Evolutionary conservation across 2,113 vertebrate genomes (phyloP).

Genomic region (Sylvilagus bachmani): DNA sequence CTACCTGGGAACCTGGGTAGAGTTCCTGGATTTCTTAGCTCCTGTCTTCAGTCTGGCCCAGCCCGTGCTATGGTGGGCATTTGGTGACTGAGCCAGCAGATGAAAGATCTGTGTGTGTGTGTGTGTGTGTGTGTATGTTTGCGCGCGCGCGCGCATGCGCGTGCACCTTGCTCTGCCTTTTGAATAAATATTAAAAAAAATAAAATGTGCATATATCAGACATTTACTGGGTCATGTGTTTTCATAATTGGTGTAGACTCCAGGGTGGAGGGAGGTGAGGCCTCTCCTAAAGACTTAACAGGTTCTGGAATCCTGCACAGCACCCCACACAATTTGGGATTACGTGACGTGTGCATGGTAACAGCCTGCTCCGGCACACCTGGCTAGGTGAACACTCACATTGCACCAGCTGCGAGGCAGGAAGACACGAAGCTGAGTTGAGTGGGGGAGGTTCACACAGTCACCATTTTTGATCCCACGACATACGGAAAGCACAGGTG

Average conservation of each 20-base stretch:
- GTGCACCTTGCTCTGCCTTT: too few relatives aligned
- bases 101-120: too few relatives aligned
- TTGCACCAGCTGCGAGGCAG: not conserved
- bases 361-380: not conserved
- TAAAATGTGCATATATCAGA: not conserved
- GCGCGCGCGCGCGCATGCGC: too few relatives aligned
- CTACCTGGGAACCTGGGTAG: too few relatives aligned
- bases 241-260: not conserved
- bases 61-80: too few relatives aligned
- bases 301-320: not conserved
- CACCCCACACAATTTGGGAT: not conserved
- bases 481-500: not conserved
- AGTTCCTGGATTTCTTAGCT: too few relatives aligned
- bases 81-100: too few relatives aligned
- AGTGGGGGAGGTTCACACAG: not conserved
- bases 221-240: not conserved
- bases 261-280: not conserved
- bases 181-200: not conserved
- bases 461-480: not conserved
- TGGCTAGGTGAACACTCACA: not conserved
- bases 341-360: accelerated
- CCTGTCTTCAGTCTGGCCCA: too few relatives aligned
- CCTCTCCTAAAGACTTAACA: not conserved
- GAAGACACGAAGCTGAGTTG: not conserved
- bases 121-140: too few relatives aligned